Evolutionary conservation across 2,113 vertebrate genomes (phyloP), one percentile per base, ranked within the genome.

Genomic region (Rhinogobius similis): DNA sequence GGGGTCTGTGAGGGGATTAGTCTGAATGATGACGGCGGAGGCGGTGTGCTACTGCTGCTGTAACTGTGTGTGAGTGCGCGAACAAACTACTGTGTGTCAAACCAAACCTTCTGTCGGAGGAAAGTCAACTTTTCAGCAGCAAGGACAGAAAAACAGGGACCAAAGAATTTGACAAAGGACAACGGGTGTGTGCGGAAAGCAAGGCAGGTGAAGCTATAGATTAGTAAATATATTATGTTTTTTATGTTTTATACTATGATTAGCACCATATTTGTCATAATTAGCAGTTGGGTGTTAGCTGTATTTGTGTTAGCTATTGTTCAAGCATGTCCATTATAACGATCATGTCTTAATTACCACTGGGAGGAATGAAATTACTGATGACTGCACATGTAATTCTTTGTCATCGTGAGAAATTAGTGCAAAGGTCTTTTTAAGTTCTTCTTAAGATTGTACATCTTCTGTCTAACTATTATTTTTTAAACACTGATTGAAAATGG

Each of bases 1-100:
- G 90, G 89, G 90, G 89, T 90, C 88, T 90, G 84, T 90, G 90
- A 91, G 89, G 86, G 89, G 90, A 91, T 91, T 91, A 91, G 88
- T 87, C 86, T 88, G 85, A 90, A 90, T 89, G 89, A 86, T 86
- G 86, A 85, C 56, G 82, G 86, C 65, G 56, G 77, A 84, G 82
- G 82, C 69, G 65, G 79, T 64, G 69, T 58, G 55, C 26, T 56
- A 24, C 53, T 58, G 55, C 16, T 18, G 13, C 24, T 58, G 55
- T 58, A 77, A 26, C 23, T 84, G 82, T n/a, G 77, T 71, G 74
- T 68, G 74, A 16, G 84, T 76, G 78, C 50, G 78, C 71, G 26
- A 21, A 29, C 58, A 27, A 53, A 10, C 13, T 5, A 18, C 14
- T 6, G 12, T 41, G 71, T 76, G 72, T 70, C 73, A 56, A 38